These are phyloP conservation scores for Peromyscus eremicus DNA, from an alignment of 2,797 vertebrate species.

Conservation along the genomic window DNA sequence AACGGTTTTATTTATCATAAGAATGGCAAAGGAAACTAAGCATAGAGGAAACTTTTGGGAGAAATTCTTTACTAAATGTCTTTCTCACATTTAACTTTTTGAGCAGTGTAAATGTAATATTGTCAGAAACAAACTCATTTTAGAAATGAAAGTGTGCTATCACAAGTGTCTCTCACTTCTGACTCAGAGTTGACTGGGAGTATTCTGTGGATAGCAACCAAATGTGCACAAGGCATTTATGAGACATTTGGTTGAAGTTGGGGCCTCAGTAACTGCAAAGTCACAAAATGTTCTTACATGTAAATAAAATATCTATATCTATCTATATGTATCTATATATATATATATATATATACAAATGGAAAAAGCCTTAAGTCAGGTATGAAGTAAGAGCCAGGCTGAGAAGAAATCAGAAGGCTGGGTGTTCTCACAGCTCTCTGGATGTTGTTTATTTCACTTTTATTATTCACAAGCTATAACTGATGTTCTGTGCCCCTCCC, in stretches of 20 bases:
- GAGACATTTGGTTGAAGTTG: constrained; percentile 19
- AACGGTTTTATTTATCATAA: background rate
- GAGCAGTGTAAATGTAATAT: constrained; percentile 13
- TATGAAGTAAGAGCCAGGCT: background rate
- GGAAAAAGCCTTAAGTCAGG: background rate
- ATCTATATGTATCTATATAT: no score
- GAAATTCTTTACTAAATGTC: constrained; percentile 34
- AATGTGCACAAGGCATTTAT: background rate
- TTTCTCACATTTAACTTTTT: background rate
- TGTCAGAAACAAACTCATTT: constrained; percentile 66
- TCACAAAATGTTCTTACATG: background rate
- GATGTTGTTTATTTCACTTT: constrained; percentile 4
- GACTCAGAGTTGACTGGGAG: constrained; percentile 24
- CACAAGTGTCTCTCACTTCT: background rate
- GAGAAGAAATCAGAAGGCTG: background rate
- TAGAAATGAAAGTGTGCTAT: constrained; percentile 32
- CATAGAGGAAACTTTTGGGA: background rate
- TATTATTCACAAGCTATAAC: background rate
- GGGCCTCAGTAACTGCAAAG: constrained; percentile 19
- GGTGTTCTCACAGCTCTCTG: background rate
- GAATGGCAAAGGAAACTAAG: background rate
- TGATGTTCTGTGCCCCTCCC: background rate
- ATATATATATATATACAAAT: background rate
- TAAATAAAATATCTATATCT: background rate
- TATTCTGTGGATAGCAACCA: constrained; percentile 11